phyloP scores from a whole-genome alignment of 1,140 invertebrate genomes.

The Trypoxylus dichotomus region DNA sequence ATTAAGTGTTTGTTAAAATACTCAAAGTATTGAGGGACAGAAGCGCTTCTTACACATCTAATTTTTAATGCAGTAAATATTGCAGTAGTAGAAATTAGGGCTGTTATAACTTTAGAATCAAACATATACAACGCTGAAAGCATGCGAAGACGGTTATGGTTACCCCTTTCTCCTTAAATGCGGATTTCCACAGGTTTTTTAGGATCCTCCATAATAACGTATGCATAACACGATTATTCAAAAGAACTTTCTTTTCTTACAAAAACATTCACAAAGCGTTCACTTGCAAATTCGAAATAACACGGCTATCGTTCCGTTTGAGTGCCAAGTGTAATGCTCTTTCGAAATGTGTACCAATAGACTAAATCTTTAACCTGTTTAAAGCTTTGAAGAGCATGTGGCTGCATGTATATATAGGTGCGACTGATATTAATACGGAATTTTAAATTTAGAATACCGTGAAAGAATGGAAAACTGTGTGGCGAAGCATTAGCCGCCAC shows the following conservation, averaged over 20 bases:
- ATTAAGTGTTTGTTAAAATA: no score
- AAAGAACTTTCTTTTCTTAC: not conserved
- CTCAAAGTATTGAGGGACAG: no score
- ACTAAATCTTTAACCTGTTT: constrained; percentile 14
- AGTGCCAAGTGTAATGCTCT: constrained; percentile 10
- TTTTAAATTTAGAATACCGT: constrained; percentile 13
- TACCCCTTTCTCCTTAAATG: not conserved
- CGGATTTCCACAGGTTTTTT: constrained; percentile 9
- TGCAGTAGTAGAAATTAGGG: no score
- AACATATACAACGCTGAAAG: no score
- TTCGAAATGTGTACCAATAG: constrained; percentile 20
- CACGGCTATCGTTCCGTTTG: not conserved
- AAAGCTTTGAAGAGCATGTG: constrained; percentile 13
- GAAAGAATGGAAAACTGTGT: not conserved
- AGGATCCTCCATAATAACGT: not conserved
- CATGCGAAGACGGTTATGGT: not conserved
- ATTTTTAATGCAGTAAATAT: no score
- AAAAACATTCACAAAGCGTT: not conserved
- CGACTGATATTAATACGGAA: constrained; percentile 17
- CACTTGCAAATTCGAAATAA: not conserved
- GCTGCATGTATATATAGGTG: constrained; percentile 16
- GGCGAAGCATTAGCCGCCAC: not conserved
- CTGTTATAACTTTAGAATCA: no score
- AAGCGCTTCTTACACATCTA: no score
- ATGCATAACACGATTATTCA: not conserved